Evolutionary conservation across 2,113 vertebrate genomes (phyloP).

Genomic region (Ciconia stormi): DNA sequence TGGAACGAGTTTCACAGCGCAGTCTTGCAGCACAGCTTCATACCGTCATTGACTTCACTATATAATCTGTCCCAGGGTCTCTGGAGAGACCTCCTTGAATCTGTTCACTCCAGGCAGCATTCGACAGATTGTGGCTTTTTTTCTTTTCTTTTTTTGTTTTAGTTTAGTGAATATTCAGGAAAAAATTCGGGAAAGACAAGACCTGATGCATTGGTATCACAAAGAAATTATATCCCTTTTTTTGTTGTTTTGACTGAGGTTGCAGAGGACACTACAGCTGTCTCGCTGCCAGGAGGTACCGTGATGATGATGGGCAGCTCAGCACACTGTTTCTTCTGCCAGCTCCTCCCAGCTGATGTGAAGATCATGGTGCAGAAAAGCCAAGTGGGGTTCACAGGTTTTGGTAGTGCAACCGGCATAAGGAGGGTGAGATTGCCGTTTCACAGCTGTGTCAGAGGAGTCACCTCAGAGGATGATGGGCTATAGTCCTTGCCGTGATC

Average conservation of each 20-base stretch:
- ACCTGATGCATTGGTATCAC: not conserved
- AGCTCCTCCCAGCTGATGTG: not conserved
- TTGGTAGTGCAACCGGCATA: rapidly evolving
- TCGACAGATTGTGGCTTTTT: not conserved
- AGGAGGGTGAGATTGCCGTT: rapidly evolving
- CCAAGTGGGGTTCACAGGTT: not conserved
- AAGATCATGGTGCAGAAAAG: not conserved
- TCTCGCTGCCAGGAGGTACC: not conserved
- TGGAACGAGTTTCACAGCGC: not conserved
- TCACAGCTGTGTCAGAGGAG: not conserved
- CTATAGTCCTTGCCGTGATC: not conserved
- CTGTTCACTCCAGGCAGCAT: not conserved
- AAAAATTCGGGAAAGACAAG: not conserved
- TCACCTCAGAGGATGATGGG: rapidly evolving
- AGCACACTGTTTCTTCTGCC: not conserved
- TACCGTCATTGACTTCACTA: not conserved
- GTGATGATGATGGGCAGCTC: not conserved
- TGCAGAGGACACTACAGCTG: not conserved
- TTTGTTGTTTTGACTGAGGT: not conserved
- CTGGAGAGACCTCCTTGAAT: not conserved
- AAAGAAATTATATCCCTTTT: not conserved
- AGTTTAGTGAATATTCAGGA: not conserved
- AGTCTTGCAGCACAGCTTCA: not conserved
- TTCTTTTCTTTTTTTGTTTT: not conserved
- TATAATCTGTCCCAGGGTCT: not conserved